Percentiles rank a stretch among this genome's conserved stretches.
Evolutionary conservation across 2,797 vertebrate species (phyloP).

Genomic region (Halcyon badia): DNA sequence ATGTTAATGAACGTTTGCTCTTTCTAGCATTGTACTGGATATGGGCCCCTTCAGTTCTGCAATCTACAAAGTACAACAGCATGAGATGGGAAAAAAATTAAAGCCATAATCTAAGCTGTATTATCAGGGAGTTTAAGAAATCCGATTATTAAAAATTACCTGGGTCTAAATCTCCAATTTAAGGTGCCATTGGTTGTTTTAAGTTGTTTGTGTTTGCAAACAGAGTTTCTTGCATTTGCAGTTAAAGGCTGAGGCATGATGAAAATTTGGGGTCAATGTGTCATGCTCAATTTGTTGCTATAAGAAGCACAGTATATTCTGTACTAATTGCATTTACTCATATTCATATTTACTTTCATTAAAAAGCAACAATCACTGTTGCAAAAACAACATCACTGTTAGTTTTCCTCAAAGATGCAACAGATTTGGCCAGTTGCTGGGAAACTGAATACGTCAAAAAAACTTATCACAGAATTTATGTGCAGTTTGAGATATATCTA

Average conservation of each 20-base stretch:
- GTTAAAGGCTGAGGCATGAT: constrained; percentile 14
- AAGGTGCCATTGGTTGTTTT: neutral
- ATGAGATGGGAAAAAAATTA: neutral
- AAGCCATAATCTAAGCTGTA: neutral
- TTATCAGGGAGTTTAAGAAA: neutral
- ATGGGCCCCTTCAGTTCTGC: neutral
- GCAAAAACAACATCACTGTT: neutral
- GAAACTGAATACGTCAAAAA: neutral
- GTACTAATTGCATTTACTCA: constrained; percentile 32
- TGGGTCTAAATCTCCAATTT: neutral
- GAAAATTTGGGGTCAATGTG: constrained; percentile 37
- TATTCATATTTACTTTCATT: neutral
- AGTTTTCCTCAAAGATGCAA: neutral
- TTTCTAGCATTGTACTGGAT: neutral
- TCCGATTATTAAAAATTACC: neutral
- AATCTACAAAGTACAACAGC: neutral
- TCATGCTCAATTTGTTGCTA: constrained; percentile 22
- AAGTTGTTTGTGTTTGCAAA: neutral
- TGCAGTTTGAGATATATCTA: neutral
- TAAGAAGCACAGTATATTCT: constrained; percentile 17
- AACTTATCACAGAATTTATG: neutral
- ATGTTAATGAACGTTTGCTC: neutral
- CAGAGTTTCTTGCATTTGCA: neutral
- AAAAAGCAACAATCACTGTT: neutral
- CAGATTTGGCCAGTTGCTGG: neutral